Percentiles rank a stretch among this genome's conserved stretches.
phyloP scores from a whole-genome alignment of 2,888 invertebrate genomes.

The Spisula solida region DNA sequence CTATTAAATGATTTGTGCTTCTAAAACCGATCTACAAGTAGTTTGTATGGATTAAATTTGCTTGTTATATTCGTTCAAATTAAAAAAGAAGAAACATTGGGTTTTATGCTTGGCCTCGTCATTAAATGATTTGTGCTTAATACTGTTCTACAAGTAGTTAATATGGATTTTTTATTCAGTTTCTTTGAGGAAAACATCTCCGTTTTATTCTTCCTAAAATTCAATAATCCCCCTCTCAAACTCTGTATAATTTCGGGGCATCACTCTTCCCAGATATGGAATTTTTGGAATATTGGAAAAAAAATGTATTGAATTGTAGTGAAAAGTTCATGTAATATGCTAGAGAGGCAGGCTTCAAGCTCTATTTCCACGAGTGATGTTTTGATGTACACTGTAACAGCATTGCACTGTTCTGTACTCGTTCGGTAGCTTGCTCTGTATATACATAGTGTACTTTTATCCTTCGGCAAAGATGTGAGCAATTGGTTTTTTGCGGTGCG shows the following conservation, averaged over 20 bases:
- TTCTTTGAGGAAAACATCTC: background rate
- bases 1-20: no score
- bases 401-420: background rate
- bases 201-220: conserved; percentile 10
- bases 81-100: no score
- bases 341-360: background rate
- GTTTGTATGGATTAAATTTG: no score
- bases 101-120: background rate
- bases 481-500: background rate
- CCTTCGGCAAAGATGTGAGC: background rate
- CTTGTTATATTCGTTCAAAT: no score
- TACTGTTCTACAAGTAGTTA: background rate
- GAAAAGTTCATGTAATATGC: background rate
- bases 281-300: conserved; percentile 7
- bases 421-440: background rate
- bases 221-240: background rate
- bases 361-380: background rate
- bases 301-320: conserved; percentile 21
- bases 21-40: no score
- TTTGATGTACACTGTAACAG: background rate
- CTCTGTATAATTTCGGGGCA: background rate
- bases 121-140: background rate
- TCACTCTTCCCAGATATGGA: background rate
- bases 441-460: background rate
- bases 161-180: conserved; percentile 23